Conservation (phyloP, 2,113 vertebrate genomes). For the Lethenteron reissneri region DNA sequence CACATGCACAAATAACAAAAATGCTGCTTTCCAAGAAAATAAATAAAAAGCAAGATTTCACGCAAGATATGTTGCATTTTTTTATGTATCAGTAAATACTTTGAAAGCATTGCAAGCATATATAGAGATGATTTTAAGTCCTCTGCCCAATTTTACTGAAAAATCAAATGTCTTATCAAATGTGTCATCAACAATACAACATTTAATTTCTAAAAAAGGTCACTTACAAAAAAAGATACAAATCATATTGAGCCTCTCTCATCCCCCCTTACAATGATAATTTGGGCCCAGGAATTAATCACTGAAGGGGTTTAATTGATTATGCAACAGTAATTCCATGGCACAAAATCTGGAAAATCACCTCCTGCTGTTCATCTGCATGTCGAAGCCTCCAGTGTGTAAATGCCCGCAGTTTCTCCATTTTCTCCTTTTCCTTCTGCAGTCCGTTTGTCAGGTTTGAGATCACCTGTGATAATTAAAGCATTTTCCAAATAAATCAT, state of each 20-base stretch:
- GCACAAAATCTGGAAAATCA: conserved; percentile 18
- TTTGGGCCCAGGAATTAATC: neutral
- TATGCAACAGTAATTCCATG: neutral
- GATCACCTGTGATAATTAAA: conserved; percentile 39
- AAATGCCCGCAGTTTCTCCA: conserved; percentile 54
- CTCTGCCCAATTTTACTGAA: too few relatives aligned
- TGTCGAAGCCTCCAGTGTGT: conserved; percentile 51
- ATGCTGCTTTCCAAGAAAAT: too few relatives aligned
- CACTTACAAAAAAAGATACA: neutral
- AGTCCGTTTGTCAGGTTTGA: conserved; percentile 42
- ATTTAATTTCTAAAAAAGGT: neutral
- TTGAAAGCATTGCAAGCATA: too few relatives aligned
- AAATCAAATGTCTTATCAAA: too few relatives aligned
- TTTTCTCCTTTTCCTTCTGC: conserved; percentile 53
- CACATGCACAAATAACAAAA: too few relatives aligned
- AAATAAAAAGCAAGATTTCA: too few relatives aligned
- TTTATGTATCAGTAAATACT: too few relatives aligned
- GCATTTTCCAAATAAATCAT: conserved; percentile 8
- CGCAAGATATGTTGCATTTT: too few relatives aligned
- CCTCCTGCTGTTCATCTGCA: conserved; percentile 42
- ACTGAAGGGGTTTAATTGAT: neutral
- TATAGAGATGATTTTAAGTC: too few relatives aligned
- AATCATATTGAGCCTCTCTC: neutral
- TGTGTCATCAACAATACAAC: too few relatives aligned
- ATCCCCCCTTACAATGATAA: neutral